Base-by-base conservation (phyloP, 2,113 vertebrate genomes). In the Oenanthe oenanthe region DNA sequence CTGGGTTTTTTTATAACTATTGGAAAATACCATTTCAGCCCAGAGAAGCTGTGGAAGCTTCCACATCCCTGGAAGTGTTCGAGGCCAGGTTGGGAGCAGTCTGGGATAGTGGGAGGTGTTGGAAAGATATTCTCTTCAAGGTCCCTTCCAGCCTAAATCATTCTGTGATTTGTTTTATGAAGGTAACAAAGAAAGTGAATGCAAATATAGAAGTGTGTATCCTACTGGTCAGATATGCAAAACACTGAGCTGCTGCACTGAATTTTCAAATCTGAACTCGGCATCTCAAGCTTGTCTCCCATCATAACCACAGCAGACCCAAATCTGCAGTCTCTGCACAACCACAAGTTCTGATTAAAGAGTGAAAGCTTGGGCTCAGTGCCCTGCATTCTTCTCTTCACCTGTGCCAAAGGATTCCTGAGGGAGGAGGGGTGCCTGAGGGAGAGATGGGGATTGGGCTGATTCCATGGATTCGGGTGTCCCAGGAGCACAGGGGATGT, bases 261-360 rank as follows among this genome's bases (percentile, higher is more conserved):
- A 42, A 91, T 73, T 85, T 87, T 92, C 42, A 54, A 92, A 95
- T 79, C 74, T 82, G 85, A 95, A 47, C 66, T 70, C n/a, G 7
- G 32, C 32, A 93, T 94, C 95, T 95, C 85, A 70, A 73, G 79
- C 91, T 56, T 66, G 63, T 77, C 28, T 94, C 78, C 95, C 42
- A 0, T 88, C 78, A 67, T 93, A 96, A 96, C 93, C 92, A 85
- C 92, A 93, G 78, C 28, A 88, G 93, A 32, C 78, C 87, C 60
- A 67, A 83, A 70, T 83, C 78, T 79, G 62, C 74, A 76, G 77
- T 62, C 56, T 88, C 43, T 67, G 60, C 85, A 77, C 82, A 94
- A 94, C 78, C 92, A 88, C 94, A 88, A 85, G 4, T 51, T 43
- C 78, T 47, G 67, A 60, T 43, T 79, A 57, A 62, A 89, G 60